phyloP scores from a whole-genome alignment of 1,140 invertebrate species.

The Drosophila elegans region DNA sequence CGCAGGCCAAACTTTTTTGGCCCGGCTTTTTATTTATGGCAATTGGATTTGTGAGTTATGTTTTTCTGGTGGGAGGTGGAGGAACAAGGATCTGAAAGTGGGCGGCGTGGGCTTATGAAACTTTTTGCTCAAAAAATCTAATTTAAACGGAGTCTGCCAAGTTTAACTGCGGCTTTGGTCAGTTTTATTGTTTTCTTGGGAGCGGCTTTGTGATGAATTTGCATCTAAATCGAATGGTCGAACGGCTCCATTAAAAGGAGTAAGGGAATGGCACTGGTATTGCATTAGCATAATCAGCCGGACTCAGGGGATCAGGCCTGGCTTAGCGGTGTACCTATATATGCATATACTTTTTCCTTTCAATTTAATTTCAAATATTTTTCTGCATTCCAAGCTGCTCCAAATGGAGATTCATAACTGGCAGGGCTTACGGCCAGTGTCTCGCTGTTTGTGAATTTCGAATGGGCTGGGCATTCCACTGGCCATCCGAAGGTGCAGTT shows the following conservation, averaged over 20 bases:
- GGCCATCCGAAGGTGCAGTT: constrained; percentile 13
- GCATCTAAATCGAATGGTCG: constrained; percentile 80
- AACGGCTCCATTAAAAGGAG: constrained; percentile 68
- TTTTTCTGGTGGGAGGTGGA: constrained; percentile 14
- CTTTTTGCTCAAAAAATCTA: constrained; percentile 41
- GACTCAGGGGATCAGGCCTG: constrained; percentile 55
- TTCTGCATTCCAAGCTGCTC: constrained; percentile 18
- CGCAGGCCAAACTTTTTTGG: constrained; percentile 59
- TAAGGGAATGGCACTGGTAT: constrained; percentile 55
- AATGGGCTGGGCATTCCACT: constrained; percentile 1
- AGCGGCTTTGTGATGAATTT: constrained; percentile 77
- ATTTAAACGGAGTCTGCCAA: constrained; percentile 48
- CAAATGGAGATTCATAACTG: constrained; percentile 30
- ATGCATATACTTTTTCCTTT: constrained; percentile 7
- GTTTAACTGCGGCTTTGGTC: constrained; percentile 42
- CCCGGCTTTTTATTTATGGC: constrained; percentile 70
- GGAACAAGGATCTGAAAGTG: background rate
- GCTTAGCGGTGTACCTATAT: constrained; percentile 33
- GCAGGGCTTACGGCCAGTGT: constrained; percentile 22
- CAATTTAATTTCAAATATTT: constrained; percentile 55
- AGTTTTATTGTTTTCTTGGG: constrained; percentile 68
- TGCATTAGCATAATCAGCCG: constrained; percentile 76
- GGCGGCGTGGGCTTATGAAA: constrained; percentile 27
- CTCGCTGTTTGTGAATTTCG: constrained; percentile 46
- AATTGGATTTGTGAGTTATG: constrained; percentile 81